Base-by-base conservation (phyloP, 2,888 invertebrate genomes). In the Marronus borbonicus region DNA sequence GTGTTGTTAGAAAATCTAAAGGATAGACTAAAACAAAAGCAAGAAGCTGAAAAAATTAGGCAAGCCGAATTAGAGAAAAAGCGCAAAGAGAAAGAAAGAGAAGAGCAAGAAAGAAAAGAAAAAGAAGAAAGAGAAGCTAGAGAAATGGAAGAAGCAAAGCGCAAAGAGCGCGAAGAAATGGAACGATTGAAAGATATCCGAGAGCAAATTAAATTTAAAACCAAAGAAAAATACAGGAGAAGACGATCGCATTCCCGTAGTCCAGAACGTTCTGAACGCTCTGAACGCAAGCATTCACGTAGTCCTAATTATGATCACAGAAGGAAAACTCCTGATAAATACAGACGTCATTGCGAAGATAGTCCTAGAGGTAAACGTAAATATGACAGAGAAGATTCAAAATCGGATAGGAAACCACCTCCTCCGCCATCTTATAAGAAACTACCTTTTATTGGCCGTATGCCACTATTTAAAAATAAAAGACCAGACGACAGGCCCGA, bases 381-480 rank as follows among this genome's bases (percentile, higher is more conserved):
- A 66, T 64, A 74, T n/a, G 81, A 82, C 5, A 80, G 81, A 10
- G 70, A 76, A 12, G 81, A 80, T 58, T 79, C 79, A 14, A 68
- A 14, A 58, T 77, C 24, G 60, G 80, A 84, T 68, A 85, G 86
- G 80, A 88, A 87, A 80, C 86, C 86, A 3, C 86, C 82, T 0
- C 76, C 78, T 86, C 90, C 88, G 87, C 90, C 84, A 84, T 89
- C 76, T 49, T 92, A 93, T 80, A 93, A 93, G 80, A 95, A 95
- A 86, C 90, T 96, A 85, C 96, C 96, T 0, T 96, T 96, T 83
- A 96, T 96, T 81, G 96, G 96, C 81, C 92, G 95, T 86, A 94
- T 96, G 93, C 96, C 96, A 0, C 91, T 96, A 12, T 95, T 94
- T 85, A 94, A 94, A 84, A 91, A 90, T 86, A 90, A 90, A 76